Conservation (phyloP, 2,113 vertebrate species). For the Equus przewalskii region DNA sequence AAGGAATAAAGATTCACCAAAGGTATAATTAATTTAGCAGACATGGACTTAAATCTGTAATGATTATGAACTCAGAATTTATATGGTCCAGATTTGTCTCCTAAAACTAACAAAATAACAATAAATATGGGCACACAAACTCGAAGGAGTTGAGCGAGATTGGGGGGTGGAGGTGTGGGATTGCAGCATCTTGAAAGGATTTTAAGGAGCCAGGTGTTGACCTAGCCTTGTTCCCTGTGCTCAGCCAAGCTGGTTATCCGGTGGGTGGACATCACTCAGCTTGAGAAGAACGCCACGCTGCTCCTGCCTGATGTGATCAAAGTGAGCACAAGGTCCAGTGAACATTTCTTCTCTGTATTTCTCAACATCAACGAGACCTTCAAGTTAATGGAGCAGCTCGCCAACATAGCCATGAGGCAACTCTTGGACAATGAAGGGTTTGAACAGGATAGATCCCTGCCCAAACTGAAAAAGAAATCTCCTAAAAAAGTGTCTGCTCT, state of each 20-base stretch:
- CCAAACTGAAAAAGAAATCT: constrained; percentile 97
- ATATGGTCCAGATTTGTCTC: background rate
- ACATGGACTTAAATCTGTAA: background rate
- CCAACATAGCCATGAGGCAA: constrained; percentile 98
- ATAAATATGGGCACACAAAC: background rate
- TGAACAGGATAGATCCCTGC: constrained; percentile 96
- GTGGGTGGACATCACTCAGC: constrained; percentile 98
- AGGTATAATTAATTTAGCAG: background rate
- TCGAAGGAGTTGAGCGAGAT: background rate
- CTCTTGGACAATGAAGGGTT: constrained; percentile 98
- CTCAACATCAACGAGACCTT: constrained; percentile 99
- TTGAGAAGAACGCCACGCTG: constrained; percentile 96
- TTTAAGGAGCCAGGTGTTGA: background rate
- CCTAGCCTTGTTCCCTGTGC: constrained; percentile 37
- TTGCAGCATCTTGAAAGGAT: constrained; percentile 83
- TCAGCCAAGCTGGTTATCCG: constrained; percentile 97
- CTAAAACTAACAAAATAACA: background rate
- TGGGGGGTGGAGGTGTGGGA: background rate
- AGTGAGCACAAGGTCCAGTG: constrained; percentile 95
- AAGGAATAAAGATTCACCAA: background rate
- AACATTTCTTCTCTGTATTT: constrained; percentile 98
- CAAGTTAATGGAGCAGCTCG: constrained; percentile 98
- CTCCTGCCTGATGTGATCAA: constrained; percentile 96
- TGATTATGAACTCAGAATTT: background rate
- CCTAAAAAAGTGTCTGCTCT: constrained; percentile 97